Evolutionary conservation across 2,888 invertebrate species (phyloP), one percentile per base, ranked within the genome.

Genomic region (Chymomyza amoena): DNA sequence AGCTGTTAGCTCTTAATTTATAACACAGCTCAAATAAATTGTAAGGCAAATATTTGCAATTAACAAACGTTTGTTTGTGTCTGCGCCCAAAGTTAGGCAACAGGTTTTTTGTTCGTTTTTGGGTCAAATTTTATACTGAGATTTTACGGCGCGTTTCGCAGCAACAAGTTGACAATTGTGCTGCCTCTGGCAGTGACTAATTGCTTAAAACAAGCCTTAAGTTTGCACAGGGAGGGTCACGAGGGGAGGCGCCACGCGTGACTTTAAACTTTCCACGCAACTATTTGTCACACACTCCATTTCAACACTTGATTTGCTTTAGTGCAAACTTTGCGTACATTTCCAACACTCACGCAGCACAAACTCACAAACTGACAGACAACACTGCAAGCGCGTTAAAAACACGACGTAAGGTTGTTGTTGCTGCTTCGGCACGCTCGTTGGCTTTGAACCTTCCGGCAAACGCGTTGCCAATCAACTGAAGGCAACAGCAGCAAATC

Each of bases 381-480:
- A 25, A n/a, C 50, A 32, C 52, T 16, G n/a, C 51, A 52, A 63
- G 51, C 25, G 25, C 52, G 54, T 6, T n/a, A n/a, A n/a, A n/a
- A 32, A 32, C 28, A 59, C n/a, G n/a, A 15, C 25, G 20, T 32
- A 28, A 15, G 15, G 9, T 20, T 36, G 28, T 13, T 59, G 32
- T 3, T 2, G 32, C 25, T 59, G 25, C 25, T 20, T 13, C 20
- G 13, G 32, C 45, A 50, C 73, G 84, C 78, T 69, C 78, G 70
- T 73, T 51, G 66, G 72, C 54, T 76, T 68, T 3, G 68, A 81
- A 85, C 89, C 89, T 89, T 89, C 84, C 89, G 89, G 89, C 88
- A 88, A 85, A 84, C 85, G 85, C 81, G 89, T 85, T 85, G 87
- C 88, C 85, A 88, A 85, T 89, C 85, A 89, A 89, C 89, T 89